Conservation (phyloP, 2,797 vertebrate species). For the Pangasius mekongensis region DNA sequence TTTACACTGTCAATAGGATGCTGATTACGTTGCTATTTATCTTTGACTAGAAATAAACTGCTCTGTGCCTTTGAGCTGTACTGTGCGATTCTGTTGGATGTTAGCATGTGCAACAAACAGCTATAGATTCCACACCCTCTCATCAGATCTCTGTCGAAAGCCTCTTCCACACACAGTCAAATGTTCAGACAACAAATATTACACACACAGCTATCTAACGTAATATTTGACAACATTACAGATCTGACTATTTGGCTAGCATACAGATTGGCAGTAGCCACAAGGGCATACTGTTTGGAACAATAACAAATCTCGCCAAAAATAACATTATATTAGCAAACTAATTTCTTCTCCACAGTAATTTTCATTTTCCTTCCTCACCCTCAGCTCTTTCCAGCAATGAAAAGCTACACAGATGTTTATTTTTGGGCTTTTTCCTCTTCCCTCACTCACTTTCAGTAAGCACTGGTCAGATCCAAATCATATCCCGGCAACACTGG, state of each 20-base stretch:
- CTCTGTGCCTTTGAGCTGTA: neutral
- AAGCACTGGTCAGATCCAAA: neutral
- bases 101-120: neutral
- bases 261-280: neutral
- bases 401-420: neutral
- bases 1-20: neutral
- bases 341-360: neutral
- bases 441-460: neutral
- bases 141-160: neutral
- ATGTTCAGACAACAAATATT: neutral
- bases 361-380: neutral
- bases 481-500: neutral
- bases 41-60: slow-evolving; percentile 10
- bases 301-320: neutral
- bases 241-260: neutral
- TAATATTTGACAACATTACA: neutral
- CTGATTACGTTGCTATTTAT: neutral
- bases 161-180: neutral
- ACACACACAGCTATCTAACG: neutral
- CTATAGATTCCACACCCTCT: neutral
- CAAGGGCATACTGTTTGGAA: neutral
- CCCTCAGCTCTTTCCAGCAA: neutral
- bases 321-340: neutral
- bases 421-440: neutral
- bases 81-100: neutral